A percentile compares a stretch with the other conserved stretches of the same genome.
These are phyloP conservation scores for Chydorus sphaericus DNA, from an alignment of 2,888 invertebrate species.

Conservation along the genomic window DNA sequence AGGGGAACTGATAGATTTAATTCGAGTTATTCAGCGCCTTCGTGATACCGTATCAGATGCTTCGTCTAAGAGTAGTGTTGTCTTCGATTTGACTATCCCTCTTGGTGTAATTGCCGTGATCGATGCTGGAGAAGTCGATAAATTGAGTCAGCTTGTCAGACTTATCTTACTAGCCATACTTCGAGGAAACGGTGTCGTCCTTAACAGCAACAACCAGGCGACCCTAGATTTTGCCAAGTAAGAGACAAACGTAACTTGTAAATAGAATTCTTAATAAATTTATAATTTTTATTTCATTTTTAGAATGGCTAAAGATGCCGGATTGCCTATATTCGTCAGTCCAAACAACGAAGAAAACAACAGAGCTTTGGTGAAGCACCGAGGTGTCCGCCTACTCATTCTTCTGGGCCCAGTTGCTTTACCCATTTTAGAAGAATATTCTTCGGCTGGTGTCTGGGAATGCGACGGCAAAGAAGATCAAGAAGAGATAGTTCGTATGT, in stretches of 20 bases:
- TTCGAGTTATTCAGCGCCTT: no score
- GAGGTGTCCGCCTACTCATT: background rate
- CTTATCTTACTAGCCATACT: background rate
- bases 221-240: background rate
- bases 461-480: background rate
- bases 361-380: slow-evolving; percentile 1
- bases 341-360: background rate
- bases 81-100: background rate
- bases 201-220: background rate
- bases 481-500: background rate
- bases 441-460: background rate
- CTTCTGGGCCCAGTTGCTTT: background rate
- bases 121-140: background rate
- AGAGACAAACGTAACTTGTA: background rate
- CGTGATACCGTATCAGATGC: background rate
- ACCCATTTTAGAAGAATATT: background rate
- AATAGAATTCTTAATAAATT: background rate
- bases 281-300: no score
- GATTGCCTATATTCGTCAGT: no score
- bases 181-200: background rate
- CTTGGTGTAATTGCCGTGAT: background rate
- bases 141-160: background rate
- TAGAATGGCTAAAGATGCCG: background rate
- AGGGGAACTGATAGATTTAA: background rate
- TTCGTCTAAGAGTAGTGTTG: background rate